A percentile compares a stretch with the other conserved stretches of the same genome.
Evolutionary conservation across 2,797 vertebrate species (phyloP).

Genomic region (Myotis myotis): DNA sequence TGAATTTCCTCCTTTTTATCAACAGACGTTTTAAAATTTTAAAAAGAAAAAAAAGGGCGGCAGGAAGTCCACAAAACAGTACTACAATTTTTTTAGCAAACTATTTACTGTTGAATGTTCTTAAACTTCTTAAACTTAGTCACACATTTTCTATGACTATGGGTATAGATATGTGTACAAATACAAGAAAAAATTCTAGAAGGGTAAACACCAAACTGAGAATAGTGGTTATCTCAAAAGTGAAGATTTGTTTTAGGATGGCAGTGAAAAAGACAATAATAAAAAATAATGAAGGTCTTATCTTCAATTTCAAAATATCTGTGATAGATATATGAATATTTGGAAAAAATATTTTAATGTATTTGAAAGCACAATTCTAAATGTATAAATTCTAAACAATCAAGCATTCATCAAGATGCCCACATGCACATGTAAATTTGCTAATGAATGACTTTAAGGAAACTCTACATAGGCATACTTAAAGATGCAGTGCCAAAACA

Average conservation of each 20-base stretch:
- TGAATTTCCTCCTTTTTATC: not conserved
- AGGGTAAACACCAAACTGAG: not conserved
- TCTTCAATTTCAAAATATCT: constrained; percentile 19
- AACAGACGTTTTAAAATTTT: not conserved
- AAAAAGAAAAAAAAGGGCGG: not conserved
- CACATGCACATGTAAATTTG: not conserved
- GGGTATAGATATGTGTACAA: not conserved
- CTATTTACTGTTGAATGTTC: too few species aligned
- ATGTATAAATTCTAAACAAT: not conserved
- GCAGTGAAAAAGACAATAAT: not conserved
- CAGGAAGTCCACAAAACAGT: not conserved
- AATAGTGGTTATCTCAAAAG: not conserved
- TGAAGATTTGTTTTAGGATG: constrained; percentile 40
- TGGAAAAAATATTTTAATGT: constrained; percentile 34
- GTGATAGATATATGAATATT: not conserved
- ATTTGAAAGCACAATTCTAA: constrained; percentile 33
- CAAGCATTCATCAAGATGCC: not conserved
- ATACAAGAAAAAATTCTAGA: constrained; percentile 13
- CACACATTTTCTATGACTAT: not conserved
- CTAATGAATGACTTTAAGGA: constrained; percentile 32
- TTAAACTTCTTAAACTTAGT: too few species aligned
- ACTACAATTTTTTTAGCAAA: not conserved
- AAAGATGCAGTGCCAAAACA: not conserved
- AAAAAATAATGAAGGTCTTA: not conserved
- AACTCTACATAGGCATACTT: not conserved